phyloP scores from a whole-genome alignment of 2,888 invertebrate species.

The Pheosia gnoma region DNA sequence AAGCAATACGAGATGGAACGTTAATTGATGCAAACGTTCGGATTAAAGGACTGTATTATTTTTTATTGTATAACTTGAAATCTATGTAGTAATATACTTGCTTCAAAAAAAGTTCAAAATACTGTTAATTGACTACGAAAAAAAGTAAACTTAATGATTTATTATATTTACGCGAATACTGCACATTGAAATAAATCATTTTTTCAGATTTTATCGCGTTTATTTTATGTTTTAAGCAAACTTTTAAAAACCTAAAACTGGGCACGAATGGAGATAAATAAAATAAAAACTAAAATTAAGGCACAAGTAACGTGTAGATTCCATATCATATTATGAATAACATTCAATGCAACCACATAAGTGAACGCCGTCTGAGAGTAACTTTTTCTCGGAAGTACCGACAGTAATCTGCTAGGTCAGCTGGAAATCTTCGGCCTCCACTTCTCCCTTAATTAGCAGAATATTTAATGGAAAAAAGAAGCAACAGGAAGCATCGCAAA shows the following conservation, averaged over 20 bases:
- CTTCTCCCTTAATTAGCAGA: slow-evolving; percentile 80
- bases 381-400: slow-evolving; percentile 71
- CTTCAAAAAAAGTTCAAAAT: too few species aligned
- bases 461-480: slow-evolving; percentile 74
- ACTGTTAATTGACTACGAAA: too few species aligned
- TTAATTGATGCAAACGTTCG: slow-evolving; percentile 54
- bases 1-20: slow-evolving; percentile 56
- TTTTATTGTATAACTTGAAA: slow-evolving; percentile 29
- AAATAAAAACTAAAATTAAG: too few species aligned
- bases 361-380: slow-evolving; percentile 59
- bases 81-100: slow-evolving; percentile 36
- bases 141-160: too few species aligned
- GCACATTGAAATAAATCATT: too few species aligned
- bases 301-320: too few species aligned
- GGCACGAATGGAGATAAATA: too few species aligned
- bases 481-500: slow-evolving; percentile 70
- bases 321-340: too few species aligned
- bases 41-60: slow-evolving; percentile 28
- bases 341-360: slow-evolving; percentile 48
- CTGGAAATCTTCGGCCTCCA: slow-evolving; percentile 78
- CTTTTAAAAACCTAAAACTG: too few species aligned
- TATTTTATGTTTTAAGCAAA: too few species aligned
- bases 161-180: too few species aligned
- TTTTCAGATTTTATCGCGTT: too few species aligned
- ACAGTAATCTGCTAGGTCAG: slow-evolving; percentile 74